Evolutionary conservation across 2,888 invertebrate species (phyloP).

Genomic region (Caenorhabditis afra): DNA sequence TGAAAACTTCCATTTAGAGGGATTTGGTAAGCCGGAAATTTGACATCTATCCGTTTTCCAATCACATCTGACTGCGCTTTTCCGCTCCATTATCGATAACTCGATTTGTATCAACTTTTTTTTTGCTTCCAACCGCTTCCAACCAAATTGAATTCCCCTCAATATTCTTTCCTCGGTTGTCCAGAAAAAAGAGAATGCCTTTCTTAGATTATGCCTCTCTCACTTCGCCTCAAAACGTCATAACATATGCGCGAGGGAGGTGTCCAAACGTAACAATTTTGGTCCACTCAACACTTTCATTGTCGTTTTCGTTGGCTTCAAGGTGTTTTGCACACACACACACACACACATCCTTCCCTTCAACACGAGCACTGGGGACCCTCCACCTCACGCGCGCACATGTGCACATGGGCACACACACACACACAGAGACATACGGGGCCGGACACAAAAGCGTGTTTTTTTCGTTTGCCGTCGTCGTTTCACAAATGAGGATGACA

Average conservation of each 20-base stretch:
- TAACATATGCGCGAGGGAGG: conserved; percentile 22
- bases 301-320: conserved; percentile 48
- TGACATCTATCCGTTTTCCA: conserved; percentile 4
- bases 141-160: no score
- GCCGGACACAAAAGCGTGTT: conserved; percentile 41
- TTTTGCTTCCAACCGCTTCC: no score
- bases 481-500: conserved; percentile 50
- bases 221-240: conserved; percentile 18
- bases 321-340: conserved; percentile 52
- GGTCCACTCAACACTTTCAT: conserved; percentile 46
- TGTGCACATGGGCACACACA: conserved; percentile 30
- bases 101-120: conserved; percentile 11
- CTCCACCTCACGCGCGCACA: conserved; percentile 38
- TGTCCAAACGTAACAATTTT: conserved; percentile 32
- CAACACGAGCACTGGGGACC: conserved; percentile 20
- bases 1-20: no score
- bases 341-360: conserved; percentile 15
- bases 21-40: no score
- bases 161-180: no score
- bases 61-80: background rate
- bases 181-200: background rate
- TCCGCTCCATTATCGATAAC: conserved; percentile 19
- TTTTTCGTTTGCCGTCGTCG: conserved; percentile 29
- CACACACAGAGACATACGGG: conserved; percentile 36
- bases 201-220: conserved; percentile 3